Conservation (phyloP, 2,888 invertebrate genomes). For the Doris montereyensis region DNA sequence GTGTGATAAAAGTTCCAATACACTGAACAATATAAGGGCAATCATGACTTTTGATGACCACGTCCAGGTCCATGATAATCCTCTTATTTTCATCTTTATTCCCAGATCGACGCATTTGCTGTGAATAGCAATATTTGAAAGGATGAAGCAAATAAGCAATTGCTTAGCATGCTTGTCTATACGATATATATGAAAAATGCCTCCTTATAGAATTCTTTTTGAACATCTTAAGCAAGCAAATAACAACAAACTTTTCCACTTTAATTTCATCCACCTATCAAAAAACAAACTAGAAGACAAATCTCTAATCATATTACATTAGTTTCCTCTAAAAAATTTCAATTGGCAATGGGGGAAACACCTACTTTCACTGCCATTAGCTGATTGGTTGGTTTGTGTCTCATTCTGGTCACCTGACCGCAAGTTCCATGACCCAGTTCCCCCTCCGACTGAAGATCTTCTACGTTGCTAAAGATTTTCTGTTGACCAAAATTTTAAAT, state of each 20-base stretch:
- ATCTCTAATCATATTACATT: too few species aligned
- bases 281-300: too few species aligned
- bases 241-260: background rate
- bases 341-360: too few species aligned
- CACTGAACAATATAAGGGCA: constrained; percentile 98
- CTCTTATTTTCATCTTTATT: constrained; percentile 97
- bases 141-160: too few species aligned
- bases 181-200: background rate
- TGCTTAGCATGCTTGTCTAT: too few species aligned
- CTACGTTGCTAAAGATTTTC: constrained; percentile 29
- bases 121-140: constrained; percentile 43
- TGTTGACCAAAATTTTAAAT: too few species aligned
- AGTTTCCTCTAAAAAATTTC: too few species aligned
- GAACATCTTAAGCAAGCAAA: background rate
- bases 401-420: constrained; percentile 97
- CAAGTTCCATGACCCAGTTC: constrained; percentile 84
- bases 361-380: constrained; percentile 93
- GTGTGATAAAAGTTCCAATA: constrained; percentile 95
- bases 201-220: background rate
- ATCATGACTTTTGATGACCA: constrained; percentile 96
- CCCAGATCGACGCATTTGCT: constrained; percentile 92
- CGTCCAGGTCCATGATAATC: constrained; percentile 98
- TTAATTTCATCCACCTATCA: too few species aligned
- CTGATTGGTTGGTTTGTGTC: constrained; percentile 86
- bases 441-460: constrained; percentile 64